A percentile compares a stretch with the other conserved stretches of the same genome.
phyloP scores from a whole-genome alignment of 2,113 vertebrate genomes.

The Melanerpes aurifrons region DNA sequence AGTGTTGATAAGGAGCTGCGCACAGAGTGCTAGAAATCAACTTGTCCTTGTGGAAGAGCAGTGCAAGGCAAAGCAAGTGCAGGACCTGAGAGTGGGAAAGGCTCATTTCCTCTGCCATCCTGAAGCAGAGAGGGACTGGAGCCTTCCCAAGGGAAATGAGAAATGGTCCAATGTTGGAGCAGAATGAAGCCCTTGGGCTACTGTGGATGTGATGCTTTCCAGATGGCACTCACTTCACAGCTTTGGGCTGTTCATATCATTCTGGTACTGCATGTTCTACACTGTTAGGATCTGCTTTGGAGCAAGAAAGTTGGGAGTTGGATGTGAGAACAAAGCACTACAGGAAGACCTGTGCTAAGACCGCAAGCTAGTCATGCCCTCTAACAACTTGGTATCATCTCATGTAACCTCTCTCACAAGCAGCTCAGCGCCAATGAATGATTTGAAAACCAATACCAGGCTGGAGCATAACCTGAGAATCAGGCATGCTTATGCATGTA shows the following conservation, averaged over 20 bases:
- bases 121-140: neutral
- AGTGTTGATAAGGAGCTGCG: neutral
- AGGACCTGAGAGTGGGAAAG: neutral
- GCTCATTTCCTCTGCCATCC: accelerated
- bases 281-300: neutral
- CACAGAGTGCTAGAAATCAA: accelerated
- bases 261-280: neutral
- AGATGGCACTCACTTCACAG: neutral
- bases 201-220: neutral
- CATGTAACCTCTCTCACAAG: neutral
- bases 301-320: neutral
- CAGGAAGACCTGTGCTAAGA: neutral
- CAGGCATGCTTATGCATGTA: neutral
- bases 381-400: neutral
- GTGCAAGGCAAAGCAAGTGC: neutral
- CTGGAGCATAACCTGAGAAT: neutral
- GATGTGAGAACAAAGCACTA: neutral
- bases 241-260: neutral
- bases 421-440: neutral
- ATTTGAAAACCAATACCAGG: neutral
- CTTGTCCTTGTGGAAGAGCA: neutral
- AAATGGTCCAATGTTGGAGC: neutral
- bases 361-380: neutral
- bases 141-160: neutral
- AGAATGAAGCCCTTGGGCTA: neutral